Conservation (phyloP, 2,888 invertebrate species). For the Himalopsyche japonica region DNA sequence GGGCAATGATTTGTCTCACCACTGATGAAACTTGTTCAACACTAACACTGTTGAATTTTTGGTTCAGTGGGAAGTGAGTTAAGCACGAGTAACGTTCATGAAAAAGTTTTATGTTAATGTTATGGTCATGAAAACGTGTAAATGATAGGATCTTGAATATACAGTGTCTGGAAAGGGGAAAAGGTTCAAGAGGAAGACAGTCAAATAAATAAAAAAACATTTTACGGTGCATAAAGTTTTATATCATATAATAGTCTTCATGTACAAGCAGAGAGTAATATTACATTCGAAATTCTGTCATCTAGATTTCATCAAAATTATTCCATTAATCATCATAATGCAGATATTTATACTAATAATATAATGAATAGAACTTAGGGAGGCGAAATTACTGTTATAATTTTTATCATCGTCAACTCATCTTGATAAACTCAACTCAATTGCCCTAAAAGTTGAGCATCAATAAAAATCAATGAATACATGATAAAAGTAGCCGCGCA, state of each 20-base stretch:
- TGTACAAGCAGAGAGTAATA: conserved; percentile 41
- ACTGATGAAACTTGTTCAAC: too few species aligned
- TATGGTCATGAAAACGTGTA: too few species aligned
- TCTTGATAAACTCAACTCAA: conserved; percentile 5
- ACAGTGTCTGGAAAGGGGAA: too few species aligned
- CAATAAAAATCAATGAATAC: not conserved
- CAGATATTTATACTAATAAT: conserved; percentile 38
- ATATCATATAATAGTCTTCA: conserved; percentile 41
- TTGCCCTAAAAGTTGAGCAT: conserved; percentile 10
- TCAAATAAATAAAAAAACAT: not conserved
- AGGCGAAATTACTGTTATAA: conserved; percentile 14
- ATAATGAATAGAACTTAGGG: conserved; percentile 38
- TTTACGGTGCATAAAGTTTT: conserved; percentile 40
- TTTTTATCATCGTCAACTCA: not conserved
- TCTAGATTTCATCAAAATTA: conserved; percentile 38
- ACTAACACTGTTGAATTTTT: too few species aligned
- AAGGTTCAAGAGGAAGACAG: too few species aligned
- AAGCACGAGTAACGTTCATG: too few species aligned
- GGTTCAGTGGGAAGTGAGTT: too few species aligned
- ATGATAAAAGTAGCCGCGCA: not conserved
- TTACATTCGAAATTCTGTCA: conserved; percentile 41
- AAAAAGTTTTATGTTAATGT: too few species aligned
- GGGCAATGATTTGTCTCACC: too few species aligned
- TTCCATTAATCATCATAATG: conserved; percentile 31
- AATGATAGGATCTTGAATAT: too few species aligned